These are phyloP conservation scores for Drosophila tani DNA, from an alignment of 1,140 invertebrate species.

Conservation along the genomic window DNA sequence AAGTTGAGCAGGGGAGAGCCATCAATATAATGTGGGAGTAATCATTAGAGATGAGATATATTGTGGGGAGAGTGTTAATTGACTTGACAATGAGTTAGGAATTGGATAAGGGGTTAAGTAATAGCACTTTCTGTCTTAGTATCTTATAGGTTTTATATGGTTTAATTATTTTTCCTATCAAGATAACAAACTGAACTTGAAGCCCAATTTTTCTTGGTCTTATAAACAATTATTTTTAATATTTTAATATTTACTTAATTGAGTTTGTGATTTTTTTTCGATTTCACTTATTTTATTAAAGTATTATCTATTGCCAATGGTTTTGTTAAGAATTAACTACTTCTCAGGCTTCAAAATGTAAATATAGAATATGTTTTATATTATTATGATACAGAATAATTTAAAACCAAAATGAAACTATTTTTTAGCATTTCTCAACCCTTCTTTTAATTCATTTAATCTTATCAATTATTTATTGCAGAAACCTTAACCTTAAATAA, in stretches of 20 bases:
- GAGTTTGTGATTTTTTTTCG: no score
- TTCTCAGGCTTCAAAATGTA: neutral
- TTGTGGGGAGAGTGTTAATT: neutral
- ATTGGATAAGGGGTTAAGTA: no score
- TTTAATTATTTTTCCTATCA: neutral
- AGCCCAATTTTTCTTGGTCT: neutral
- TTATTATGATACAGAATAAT: no score
- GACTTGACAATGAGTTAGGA: neutral
- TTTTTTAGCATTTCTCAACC: no score
- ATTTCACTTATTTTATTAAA: neutral
- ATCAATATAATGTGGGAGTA: conserved; percentile 5
- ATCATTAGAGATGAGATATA: neutral
- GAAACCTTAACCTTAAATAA: no score
- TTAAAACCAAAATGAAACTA: no score
- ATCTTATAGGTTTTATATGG: neutral
- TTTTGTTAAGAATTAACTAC: neutral
- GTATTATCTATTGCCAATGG: no score
- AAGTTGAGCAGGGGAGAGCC: neutral
- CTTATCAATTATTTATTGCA: neutral
- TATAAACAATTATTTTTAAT: neutral
- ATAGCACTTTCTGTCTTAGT: neutral
- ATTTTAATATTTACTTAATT: neutral
- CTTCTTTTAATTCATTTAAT: no score
- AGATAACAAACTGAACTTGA: neutral
- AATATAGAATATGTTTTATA: neutral